These are phyloP conservation scores for Macaca mulatta DNA, from an alignment of 2,113 vertebrate genomes.

Conservation along the genomic window DNA sequence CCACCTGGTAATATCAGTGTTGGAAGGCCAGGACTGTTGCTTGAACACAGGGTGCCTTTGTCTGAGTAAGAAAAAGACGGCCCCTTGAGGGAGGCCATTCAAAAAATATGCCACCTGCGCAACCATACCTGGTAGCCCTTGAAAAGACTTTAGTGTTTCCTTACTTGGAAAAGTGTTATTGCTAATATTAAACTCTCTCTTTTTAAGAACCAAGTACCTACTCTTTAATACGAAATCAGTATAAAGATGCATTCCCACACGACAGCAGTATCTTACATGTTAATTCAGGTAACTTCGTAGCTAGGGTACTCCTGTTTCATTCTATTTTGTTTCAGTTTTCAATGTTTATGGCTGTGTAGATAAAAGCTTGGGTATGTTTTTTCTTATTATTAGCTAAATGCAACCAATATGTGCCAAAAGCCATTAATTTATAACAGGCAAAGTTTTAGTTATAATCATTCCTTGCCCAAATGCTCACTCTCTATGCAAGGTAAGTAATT, in stretches of 20 bases:
- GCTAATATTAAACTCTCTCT: background rate
- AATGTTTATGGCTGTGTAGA: background rate
- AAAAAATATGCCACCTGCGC: background rate
- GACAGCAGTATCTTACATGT: background rate
- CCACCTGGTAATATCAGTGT: background rate
- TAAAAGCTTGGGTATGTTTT: background rate
- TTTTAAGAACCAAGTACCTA: background rate
- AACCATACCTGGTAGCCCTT: background rate
- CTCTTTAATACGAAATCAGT: background rate
- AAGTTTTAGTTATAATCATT: background rate
- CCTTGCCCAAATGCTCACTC: background rate
- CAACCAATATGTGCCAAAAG: background rate
- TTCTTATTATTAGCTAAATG: background rate
- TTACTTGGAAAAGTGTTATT: background rate
- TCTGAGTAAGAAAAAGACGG: background rate
- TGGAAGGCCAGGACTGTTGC: background rate
- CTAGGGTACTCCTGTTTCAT: background rate
- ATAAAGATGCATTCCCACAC: background rate
- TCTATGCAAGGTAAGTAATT: background rate
- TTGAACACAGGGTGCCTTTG: background rate
- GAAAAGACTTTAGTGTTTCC: background rate
- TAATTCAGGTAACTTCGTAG: background rate
- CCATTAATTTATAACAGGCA: background rate
- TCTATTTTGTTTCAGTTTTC: background rate
- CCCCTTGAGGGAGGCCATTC: background rate